These are phyloP conservation scores for Bibio marci DNA, from an alignment of 2,888 invertebrate species.

Conservation along the genomic window DNA sequence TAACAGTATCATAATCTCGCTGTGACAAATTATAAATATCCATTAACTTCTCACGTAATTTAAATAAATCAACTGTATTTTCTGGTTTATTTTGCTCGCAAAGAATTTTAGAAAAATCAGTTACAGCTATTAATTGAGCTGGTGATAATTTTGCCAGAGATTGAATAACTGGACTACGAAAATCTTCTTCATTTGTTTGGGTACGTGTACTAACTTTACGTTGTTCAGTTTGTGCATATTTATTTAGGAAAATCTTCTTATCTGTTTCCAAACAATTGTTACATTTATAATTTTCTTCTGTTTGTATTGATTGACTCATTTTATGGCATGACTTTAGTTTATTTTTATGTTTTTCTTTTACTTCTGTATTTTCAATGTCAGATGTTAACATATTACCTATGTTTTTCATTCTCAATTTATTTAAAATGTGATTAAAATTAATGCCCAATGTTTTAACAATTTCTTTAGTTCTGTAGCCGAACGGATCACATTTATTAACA, in stretches of 20 bases:
- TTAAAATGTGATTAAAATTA: neutral
- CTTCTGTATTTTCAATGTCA: neutral
- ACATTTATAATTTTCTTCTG: neutral
- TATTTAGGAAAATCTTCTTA: too few relatives aligned
- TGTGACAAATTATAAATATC: slow-evolving; percentile 3
- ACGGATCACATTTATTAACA: neutral
- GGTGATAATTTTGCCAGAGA: slow-evolving; percentile 4
- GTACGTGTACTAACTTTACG: neutral
- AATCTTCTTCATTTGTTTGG: slow-evolving; percentile 4
- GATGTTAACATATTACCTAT: neutral
- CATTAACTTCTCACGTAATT: slow-evolving; percentile 1
- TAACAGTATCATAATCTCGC: slow-evolving; percentile 1
- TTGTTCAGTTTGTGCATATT: too few relatives aligned
- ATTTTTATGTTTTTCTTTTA: neutral
- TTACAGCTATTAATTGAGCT: slow-evolving; percentile 8
- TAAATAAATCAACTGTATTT: neutral
- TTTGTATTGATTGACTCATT: neutral
- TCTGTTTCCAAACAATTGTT: neutral
- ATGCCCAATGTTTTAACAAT: neutral
- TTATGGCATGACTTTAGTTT: neutral
- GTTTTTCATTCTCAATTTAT: slow-evolving; percentile 1
- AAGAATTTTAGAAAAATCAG: slow-evolving; percentile 7
- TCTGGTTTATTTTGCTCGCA: neutral
- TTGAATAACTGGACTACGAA: slow-evolving; percentile 2
- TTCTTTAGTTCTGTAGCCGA: neutral